These are phyloP conservation scores for Cosmia trapezina DNA, from an alignment of 2,888 invertebrate genomes.

Conservation along the genomic window DNA sequence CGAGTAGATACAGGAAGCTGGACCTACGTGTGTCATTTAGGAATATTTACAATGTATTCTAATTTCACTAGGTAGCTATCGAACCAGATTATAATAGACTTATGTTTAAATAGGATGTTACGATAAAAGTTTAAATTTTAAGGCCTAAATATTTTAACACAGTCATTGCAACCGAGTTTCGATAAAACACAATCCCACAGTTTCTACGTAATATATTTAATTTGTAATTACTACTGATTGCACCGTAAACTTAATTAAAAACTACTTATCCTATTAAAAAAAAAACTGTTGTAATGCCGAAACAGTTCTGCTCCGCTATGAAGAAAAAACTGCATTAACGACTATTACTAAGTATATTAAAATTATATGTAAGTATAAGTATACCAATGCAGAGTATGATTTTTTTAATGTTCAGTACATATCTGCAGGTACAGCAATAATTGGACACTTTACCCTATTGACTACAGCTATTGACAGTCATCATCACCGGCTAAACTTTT, in stretches of 20 bases:
- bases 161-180: background rate
- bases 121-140: background rate
- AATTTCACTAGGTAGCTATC: background rate
- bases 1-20: background rate
- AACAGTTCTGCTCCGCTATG: background rate
- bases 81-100: background rate
- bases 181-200: no score
- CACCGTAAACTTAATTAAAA: background rate
- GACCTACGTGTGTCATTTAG: background rate
- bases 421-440: slow-evolving; percentile 6
- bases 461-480: slow-evolving; percentile 6
- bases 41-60: background rate
- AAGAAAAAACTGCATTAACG: background rate
- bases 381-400: background rate
- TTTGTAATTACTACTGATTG: background rate
- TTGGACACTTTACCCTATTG: slow-evolving; percentile 30
- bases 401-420: background rate
- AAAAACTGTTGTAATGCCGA: background rate
- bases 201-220: background rate
- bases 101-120: background rate
- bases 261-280: background rate
- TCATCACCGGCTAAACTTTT: background rate
- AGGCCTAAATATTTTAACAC: background rate
- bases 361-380: background rate
- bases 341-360: no score